A percentile compares a stretch with the other conserved stretches of the same genome.
Evolutionary conservation across 2,888 invertebrate genomes (phyloP).

Genomic region (Aelia acuminata): DNA sequence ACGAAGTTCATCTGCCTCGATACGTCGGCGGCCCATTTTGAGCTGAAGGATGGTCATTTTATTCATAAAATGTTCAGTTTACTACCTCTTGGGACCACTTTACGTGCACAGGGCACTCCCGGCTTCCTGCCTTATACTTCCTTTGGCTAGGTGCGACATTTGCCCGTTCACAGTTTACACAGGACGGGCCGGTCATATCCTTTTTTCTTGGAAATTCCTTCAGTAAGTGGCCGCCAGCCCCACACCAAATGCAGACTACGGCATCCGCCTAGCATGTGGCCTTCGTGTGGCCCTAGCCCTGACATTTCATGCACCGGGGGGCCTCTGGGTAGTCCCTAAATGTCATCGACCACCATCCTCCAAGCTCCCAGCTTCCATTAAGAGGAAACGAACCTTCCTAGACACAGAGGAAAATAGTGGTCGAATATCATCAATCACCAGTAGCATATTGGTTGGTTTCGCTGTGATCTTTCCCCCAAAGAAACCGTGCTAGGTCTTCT

Average conservation of each 20-base stretch:
- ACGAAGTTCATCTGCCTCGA: not conserved
- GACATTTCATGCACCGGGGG: not conserved
- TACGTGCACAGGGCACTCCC: not conserved
- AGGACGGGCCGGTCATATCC: not conserved
- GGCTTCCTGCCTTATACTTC: not conserved
- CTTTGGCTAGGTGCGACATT: too few relatives aligned
- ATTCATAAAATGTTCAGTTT: not conserved
- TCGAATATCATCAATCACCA: too few relatives aligned
- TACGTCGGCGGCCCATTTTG: not conserved
- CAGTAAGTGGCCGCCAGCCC: too few relatives aligned
- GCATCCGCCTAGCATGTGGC: not conserved
- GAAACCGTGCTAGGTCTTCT: too few relatives aligned
- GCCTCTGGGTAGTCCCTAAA: not conserved
- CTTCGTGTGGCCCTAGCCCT: not conserved
- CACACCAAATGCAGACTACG: not conserved
- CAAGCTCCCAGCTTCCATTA: too few relatives aligned
- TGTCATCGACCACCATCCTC: not conserved
- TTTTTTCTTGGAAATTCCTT: not conserved
- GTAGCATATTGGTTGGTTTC: too few relatives aligned
- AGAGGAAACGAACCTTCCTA: too few relatives aligned
- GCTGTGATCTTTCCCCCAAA: too few relatives aligned
- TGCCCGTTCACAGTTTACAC: not conserved
- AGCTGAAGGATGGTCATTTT: not conserved
- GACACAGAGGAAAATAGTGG: too few relatives aligned
- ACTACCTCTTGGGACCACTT: not conserved